phyloP scores from a whole-genome alignment of 2,888 invertebrate genomes.

The Heliconius ethilla region DNA sequence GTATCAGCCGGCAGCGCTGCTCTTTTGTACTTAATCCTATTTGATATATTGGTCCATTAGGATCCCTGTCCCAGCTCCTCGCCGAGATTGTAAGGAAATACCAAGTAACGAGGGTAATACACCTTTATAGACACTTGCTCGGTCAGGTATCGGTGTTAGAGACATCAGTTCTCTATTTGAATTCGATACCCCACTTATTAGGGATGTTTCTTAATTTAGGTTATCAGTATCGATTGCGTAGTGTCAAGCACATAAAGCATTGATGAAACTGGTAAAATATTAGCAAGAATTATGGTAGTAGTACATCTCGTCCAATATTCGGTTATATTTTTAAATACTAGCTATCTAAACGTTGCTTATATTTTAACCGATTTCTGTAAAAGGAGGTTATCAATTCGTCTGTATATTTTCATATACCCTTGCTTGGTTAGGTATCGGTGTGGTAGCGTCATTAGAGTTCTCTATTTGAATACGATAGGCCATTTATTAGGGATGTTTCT shows the following conservation, averaged over 20 bases:
- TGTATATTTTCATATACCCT: too few relatives aligned
- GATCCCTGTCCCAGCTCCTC: slow-evolving; percentile 66
- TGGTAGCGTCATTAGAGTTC: too few relatives aligned
- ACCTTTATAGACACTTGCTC: slow-evolving; percentile 56
- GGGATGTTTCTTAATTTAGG: background rate
- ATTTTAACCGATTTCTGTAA: too few relatives aligned
- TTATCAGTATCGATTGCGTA: background rate
- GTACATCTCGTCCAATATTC: too few relatives aligned
- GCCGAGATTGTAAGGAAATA: slow-evolving; percentile 73
- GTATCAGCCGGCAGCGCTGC: slow-evolving; percentile 67
- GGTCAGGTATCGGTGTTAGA: slow-evolving; percentile 29
- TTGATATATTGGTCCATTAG: slow-evolving; percentile 79
- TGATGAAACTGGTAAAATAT: background rate
- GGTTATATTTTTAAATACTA: too few relatives aligned
- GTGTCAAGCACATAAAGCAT: too few relatives aligned
- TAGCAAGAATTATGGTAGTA: too few relatives aligned
- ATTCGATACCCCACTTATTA: slow-evolving; percentile 5
- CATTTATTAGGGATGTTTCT: background rate
- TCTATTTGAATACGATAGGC: too few relatives aligned
- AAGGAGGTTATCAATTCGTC: too few relatives aligned
- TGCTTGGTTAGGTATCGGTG: too few relatives aligned
- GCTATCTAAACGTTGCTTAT: too few relatives aligned
- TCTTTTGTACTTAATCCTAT: slow-evolving; percentile 78
- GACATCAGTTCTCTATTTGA: slow-evolving; percentile 18
- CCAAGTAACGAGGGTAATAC: slow-evolving; percentile 58